Evolutionary conservation across 2,888 invertebrate genomes (phyloP), one percentile per base, ranked within the genome.

Genomic region (Antitype chi): DNA sequence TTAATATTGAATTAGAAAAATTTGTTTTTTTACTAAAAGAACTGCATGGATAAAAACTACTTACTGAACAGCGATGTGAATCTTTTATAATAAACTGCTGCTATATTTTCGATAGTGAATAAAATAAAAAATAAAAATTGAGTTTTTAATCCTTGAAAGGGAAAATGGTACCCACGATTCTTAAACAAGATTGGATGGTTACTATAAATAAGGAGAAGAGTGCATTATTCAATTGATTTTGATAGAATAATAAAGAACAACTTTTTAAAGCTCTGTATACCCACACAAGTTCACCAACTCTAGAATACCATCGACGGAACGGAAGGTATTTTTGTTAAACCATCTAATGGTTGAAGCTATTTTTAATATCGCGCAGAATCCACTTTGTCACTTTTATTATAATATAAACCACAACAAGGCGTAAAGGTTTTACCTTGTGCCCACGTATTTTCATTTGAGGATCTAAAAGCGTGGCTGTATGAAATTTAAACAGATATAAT

Each of bases 221-320:
- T 20, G 25, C 7, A 28, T 32, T 11, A 11, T 25, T 25, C 5
- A 28, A 66, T 23, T 23, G 23, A 67, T 52, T 52, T 32, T 68
- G 11, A n/a, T n/a, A 9, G n/a, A 7, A 32, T n/a, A 68, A n/a
- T n/a, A 68, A n/a, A 32, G 11, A 13, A 53, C 6, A 32, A n/a
- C 9, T 32, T 23, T 43, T 23, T 23, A 25, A 4, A 49, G 20
- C 6, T 74, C 66, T 67, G 9, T 70, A 85, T 88, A 90, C 91
- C 91, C 91, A 91, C 93, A 90, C 91, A 89, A 92, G 88, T 92
- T 90, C 80, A 83, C 84, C 85, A 93, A 86, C 90, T 92, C 91
- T 90, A 91, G 89, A 92, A 93, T 91, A 89, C 87, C 88, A 88
- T 85, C 70, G 78, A 81, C 82, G 60, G 80, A 85, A 86, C 83